Evolutionary conservation across 2,888 invertebrate species (phyloP).

Genomic region (Nebria brevicollis): DNA sequence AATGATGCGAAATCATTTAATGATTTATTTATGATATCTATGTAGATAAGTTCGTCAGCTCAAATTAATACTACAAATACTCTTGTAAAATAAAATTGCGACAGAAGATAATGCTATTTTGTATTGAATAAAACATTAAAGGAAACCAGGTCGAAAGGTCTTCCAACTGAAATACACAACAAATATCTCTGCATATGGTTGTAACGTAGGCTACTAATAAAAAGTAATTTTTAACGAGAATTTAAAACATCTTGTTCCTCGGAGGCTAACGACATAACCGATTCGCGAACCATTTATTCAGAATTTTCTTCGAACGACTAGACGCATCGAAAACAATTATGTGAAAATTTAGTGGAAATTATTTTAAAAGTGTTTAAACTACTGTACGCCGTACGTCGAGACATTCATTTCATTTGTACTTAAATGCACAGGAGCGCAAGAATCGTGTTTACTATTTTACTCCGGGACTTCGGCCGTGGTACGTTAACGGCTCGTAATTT

Average conservation of each 20-base stretch:
- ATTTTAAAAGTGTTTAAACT: conserved; percentile 45
- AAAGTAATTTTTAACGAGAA: neutral
- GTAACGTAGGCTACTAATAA: neutral
- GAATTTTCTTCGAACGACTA: conserved; percentile 14
- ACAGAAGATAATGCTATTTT: neutral
- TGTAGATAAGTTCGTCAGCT: neutral
- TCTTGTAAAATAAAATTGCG: neutral
- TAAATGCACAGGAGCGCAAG: conserved; percentile 26
- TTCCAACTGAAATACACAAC: neutral
- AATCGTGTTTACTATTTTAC: conserved; percentile 44
- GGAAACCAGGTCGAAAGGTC: neutral
- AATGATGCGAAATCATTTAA: too few relatives aligned
- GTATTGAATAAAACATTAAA: neutral
- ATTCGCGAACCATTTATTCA: conserved; percentile 43
- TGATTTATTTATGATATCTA: too few relatives aligned
- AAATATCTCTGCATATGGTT: neutral
- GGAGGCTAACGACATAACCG: neutral
- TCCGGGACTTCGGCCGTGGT: conserved; percentile 39
- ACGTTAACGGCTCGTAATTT: conserved; percentile 47
- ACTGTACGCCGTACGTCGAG: conserved; percentile 16
- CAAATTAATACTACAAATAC: neutral
- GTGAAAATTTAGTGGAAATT: conserved; percentile 44
- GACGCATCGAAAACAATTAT: conserved; percentile 34
- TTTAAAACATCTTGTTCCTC: neutral
- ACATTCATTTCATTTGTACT: conserved; percentile 42